Evolutionary conservation across 2,797 vertebrate species (phyloP).

Genomic region (Melanotaenia parkinsoni): DNA sequence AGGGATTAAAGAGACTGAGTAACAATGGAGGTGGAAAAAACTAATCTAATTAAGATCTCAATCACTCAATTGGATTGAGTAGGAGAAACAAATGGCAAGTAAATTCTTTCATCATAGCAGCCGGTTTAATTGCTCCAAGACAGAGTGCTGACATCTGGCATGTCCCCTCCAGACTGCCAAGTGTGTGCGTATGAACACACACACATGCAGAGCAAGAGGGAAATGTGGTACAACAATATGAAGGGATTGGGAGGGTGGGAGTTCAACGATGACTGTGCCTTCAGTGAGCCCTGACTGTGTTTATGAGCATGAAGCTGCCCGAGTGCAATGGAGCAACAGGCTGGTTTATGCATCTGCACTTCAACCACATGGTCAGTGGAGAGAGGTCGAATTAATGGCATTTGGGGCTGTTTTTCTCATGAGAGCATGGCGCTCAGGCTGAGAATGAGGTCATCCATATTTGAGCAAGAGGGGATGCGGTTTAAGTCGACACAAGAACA

Average conservation of each 20-base stretch:
- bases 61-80: slow-evolving; percentile 78
- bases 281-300: slow-evolving; percentile 74
- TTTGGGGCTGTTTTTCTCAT: slow-evolving; percentile 36
- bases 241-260: slow-evolving; percentile 64
- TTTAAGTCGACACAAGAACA: slow-evolving; percentile 39
- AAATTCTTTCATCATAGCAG: slow-evolving; percentile 79
- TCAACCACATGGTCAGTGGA: slow-evolving; percentile 63
- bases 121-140: slow-evolving; percentile 76
- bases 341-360: slow-evolving; percentile 68
- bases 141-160: slow-evolving; percentile 75
- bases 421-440: slow-evolving; percentile 36
- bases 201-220: slow-evolving; percentile 17
- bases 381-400: slow-evolving; percentile 55
- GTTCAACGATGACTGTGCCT: slow-evolving; percentile 68
- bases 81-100: slow-evolving; percentile 77
- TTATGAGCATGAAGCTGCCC: slow-evolving; percentile 74
- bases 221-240: slow-evolving; percentile 46
- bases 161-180: slow-evolving; percentile 63
- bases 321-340: slow-evolving; percentile 64
- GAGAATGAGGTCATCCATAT: slow-evolving; percentile 54
- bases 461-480: slow-evolving; percentile 38
- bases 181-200: slow-evolving; percentile 23
- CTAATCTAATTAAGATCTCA: slow-evolving; percentile 80
- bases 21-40: slow-evolving; percentile 62
- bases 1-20: slow-evolving; percentile 60